Conservation (phyloP, 2,888 invertebrate species). For the Luperina nickerlii region DNA sequence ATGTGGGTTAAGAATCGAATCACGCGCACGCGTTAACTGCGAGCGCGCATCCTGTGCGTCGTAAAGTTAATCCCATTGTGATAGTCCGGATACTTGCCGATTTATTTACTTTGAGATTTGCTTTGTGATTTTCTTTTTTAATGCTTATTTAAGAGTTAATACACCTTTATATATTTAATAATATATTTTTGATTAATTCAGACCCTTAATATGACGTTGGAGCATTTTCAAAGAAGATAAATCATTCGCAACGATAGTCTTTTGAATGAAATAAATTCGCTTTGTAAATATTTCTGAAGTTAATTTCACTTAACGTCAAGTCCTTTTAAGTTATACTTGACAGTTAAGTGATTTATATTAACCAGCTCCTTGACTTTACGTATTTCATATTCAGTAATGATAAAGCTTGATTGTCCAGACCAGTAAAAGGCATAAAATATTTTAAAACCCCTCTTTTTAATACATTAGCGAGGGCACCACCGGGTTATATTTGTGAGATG, state of each 20-base stretch:
- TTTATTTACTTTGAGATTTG: constrained; percentile 50
- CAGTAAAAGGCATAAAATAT: constrained; percentile 1
- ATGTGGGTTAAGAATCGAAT: constrained; percentile 69
- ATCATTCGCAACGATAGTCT: constrained; percentile 29
- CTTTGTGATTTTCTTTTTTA: constrained; percentile 42
- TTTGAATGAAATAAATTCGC: constrained; percentile 44
- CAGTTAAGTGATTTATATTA: constrained; percentile 48
- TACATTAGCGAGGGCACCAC: background rate
- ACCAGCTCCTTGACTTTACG: constrained; percentile 47
- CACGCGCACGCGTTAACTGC: constrained; percentile 68
- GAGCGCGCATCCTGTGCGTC: constrained; percentile 61
- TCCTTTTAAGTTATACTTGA: constrained; percentile 42
- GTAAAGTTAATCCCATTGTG: constrained; percentile 57
- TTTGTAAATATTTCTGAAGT: constrained; percentile 53
- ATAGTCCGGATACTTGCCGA: constrained; percentile 56
- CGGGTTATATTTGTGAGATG: background rate
- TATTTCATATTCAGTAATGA: constrained; percentile 13
- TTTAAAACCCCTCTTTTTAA: background rate
- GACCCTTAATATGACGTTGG: constrained; percentile 2
- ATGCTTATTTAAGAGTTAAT: constrained; percentile 18
- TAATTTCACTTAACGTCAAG: constrained; percentile 59
- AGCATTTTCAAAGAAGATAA: constrained; percentile 14
- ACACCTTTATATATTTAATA: constrained; percentile 5
- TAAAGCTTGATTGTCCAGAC: constrained; percentile 7
- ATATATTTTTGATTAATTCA: constrained; percentile 9